Conservation (phyloP, 2,888 invertebrate genomes). For the Acanthosepion esculentum region DNA sequence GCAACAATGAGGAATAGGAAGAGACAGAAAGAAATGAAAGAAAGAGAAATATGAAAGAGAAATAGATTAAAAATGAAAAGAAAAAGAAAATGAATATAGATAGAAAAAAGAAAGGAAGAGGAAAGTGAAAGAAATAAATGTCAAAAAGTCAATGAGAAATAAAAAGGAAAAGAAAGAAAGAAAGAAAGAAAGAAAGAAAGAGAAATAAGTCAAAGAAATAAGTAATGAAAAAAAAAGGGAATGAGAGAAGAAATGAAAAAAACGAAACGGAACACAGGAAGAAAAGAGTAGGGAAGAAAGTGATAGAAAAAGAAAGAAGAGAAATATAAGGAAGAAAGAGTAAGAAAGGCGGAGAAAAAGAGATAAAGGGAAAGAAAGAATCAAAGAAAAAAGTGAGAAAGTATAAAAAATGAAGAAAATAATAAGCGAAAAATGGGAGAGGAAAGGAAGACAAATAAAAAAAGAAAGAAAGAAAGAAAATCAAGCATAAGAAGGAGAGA, state of each 20-base stretch:
- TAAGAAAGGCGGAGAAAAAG: too few species aligned
- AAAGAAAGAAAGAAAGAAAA: too few species aligned
- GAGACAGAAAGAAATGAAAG: too few species aligned
- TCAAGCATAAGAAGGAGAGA: too few species aligned
- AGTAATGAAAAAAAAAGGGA: background rate
- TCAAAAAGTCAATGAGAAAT: too few species aligned
- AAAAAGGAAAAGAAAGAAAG: background rate
- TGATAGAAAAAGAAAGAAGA: background rate
- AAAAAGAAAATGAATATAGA: background rate
- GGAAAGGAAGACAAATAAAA: too few species aligned
- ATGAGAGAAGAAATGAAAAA: too few species aligned
- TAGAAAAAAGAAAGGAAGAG: background rate
- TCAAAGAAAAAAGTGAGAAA: too few species aligned
- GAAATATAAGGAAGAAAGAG: background rate
- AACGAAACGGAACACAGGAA: background rate
- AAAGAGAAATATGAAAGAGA: background rate
- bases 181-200: background rate
- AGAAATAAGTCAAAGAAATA: background rate
- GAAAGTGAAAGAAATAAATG: background rate
- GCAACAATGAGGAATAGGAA: too few species aligned
- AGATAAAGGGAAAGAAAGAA: too few species aligned
- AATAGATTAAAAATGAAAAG: background rate
- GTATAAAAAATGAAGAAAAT: too few species aligned
- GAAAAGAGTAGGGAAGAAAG: background rate
- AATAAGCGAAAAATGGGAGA: too few species aligned